Evolutionary conservation across 2,888 invertebrate genomes (phyloP), one percentile per base, ranked within the genome.

Genomic region (Pristionchus arcanus): DNA sequence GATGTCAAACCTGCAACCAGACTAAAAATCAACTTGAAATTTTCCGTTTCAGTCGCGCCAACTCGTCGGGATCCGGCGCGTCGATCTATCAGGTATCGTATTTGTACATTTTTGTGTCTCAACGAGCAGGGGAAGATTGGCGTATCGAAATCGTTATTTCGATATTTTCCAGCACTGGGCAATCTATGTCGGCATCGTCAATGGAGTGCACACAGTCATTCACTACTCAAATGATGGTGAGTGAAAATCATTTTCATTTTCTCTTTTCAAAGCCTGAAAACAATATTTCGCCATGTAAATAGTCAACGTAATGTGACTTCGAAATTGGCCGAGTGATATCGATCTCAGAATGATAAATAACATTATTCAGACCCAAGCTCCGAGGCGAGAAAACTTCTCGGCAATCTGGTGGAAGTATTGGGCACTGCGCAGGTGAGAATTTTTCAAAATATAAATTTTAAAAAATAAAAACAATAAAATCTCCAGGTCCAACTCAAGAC

Each of bases 151-250:
- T 2, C 25, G 15, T 13, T 55, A 55, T 2, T 55, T 19, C 28
- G 28, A 28, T 68, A 68, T 28, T 31, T 34, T 74, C 7, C 34
- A 74, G 74, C 74, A 74, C 74, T 74, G 74, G 74, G 74, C 37
- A 0, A 37, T 74, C 9, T 74, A 74, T 21, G 37, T 74, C 9
- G 74, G 74, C 9, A 0, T 37, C 25, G 3, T 74, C 13, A 74
- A 37, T 7, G 74, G 74, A 37, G 37, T 37, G 15, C 37, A 37
- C 37, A 37, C 21, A 4, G 74, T 74, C 0, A 25, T 74, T 9
- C 74, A 74, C 63, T 63, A n/a, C 63, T 25, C 63, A 7, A n/a
- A 63, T 25, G 63, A 63, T 21, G n/a, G 63, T n/a, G 25, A 63
- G 63, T n/a, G 42, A 3, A 42, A 55, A 55, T 55, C 55, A 16